Conservation (phyloP, 30 jellyfish, hydroid and myxozoan genomes). For the Chrysaora quinquecirrha region DNA sequence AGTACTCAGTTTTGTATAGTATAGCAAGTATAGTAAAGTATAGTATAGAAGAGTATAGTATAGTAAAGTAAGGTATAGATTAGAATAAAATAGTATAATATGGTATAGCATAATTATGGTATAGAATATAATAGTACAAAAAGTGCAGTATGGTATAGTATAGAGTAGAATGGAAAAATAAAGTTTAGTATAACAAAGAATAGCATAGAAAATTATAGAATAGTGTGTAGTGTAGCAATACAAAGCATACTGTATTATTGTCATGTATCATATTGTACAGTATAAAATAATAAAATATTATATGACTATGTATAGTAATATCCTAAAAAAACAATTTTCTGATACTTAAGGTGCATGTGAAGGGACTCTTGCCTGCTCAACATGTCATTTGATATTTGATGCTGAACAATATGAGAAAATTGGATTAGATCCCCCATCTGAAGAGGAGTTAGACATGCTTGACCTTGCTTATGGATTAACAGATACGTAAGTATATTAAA, state of each 20-base stretch:
- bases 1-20: background rate
- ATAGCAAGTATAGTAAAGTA: background rate
- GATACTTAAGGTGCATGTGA: constrained; percentile 90
- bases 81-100: too few relatives aligned
- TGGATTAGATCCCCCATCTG: constrained; percentile 77
- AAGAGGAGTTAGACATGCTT: constrained; percentile 96
- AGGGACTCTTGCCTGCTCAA: constrained; percentile 96
- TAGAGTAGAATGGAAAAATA: too few relatives aligned
- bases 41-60: background rate
- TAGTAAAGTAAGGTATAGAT: background rate
- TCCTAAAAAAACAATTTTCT: too few relatives aligned
- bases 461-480: constrained; percentile 97
- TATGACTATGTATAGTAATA: background rate
- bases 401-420: constrained; percentile 76
- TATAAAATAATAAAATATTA: too few relatives aligned
- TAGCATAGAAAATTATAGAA: too few relatives aligned
- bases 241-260: background rate
- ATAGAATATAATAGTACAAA: background rate
- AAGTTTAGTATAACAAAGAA: too few relatives aligned
- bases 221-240: too few relatives aligned
- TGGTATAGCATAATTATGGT: background rate
- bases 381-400: constrained; percentile 92
- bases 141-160: background rate
- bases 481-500: constrained; percentile 96
- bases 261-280: background rate